Conservation (phyloP, 2,888 invertebrate genomes). For the Lithosia quadra region DNA sequence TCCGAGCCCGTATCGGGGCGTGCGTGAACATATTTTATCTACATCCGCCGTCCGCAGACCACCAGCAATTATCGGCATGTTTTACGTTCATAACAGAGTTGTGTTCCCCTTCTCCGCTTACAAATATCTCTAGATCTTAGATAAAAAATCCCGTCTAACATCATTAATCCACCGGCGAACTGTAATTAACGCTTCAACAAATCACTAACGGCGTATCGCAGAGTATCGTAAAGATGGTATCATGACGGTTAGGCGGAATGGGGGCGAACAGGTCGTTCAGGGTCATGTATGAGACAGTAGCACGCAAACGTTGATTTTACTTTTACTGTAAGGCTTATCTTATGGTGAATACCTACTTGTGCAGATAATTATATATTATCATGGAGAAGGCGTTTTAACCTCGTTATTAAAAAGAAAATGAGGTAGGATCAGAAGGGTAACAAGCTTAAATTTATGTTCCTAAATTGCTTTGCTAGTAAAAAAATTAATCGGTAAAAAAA, state of each 20-base stretch:
- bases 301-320: constrained; percentile 59
- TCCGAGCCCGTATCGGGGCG: constrained; percentile 70
- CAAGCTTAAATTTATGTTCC: background rate
- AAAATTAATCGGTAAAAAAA: too few relatives aligned
- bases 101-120: constrained; percentile 41
- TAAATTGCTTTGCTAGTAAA: background rate
- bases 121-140: constrained; percentile 53
- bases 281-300: constrained; percentile 62
- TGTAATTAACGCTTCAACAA: constrained; percentile 82
- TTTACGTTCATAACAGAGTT: constrained; percentile 72
- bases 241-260: constrained; percentile 53
- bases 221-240: constrained; percentile 63
- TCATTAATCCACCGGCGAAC: constrained; percentile 73
- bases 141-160: constrained; percentile 70
- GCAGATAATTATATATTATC: constrained; percentile 32
- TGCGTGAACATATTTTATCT: constrained; percentile 86
- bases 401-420: background rate
- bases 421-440: background rate
- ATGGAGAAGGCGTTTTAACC: background rate
- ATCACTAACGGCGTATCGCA: constrained; percentile 69
- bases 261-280: constrained; percentile 61
- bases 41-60: constrained; percentile 71
- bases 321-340: constrained; percentile 50
- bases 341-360: constrained; percentile 19
- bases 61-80: constrained; percentile 81